Evolutionary conservation across 2,888 invertebrate genomes (phyloP).

Genomic region (Graphium colonna): DNA sequence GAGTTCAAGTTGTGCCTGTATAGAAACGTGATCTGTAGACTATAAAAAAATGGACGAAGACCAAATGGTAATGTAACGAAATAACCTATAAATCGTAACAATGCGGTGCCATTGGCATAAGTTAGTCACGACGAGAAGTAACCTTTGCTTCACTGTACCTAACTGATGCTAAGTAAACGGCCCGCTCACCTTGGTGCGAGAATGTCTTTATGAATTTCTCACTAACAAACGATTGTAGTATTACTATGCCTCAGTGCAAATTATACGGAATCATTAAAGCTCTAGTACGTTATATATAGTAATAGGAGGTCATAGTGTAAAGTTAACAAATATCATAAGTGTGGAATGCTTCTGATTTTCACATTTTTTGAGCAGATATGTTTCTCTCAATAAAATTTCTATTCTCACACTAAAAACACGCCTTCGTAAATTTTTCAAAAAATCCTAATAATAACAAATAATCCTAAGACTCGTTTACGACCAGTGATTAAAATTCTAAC

Average conservation of each 20-base stretch:
- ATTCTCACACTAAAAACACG: no score
- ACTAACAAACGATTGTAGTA: slow-evolving; percentile 30
- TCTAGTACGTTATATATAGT: no score
- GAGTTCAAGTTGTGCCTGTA: slow-evolving; percentile 16
- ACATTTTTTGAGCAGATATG: no score
- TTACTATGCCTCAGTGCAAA: not conserved
- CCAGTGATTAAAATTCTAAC: no score
- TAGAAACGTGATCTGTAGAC: slow-evolving; percentile 28
- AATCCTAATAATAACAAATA: no score
- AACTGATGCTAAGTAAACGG: slow-evolving; percentile 48
- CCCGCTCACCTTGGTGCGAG: slow-evolving; percentile 54
- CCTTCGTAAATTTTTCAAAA: no score
- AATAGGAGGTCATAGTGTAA: no score
- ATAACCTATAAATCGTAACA: slow-evolving; percentile 40
- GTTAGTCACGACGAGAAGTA: slow-evolving; percentile 56
- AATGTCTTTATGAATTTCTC: slow-evolving; percentile 52
- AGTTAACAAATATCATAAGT: no score
- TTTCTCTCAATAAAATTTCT: no score
- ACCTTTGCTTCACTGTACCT: slow-evolving; percentile 54
- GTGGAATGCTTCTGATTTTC: no score
- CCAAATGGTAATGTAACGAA: slow-evolving; percentile 35
- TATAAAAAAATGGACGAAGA: slow-evolving; percentile 16
- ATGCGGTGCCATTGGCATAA: slow-evolving; percentile 36
- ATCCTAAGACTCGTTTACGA: no score
- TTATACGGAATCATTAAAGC: not conserved